phyloP scores from a whole-genome alignment of 1,140 invertebrate species.

The Drosophila sp. region DNA sequence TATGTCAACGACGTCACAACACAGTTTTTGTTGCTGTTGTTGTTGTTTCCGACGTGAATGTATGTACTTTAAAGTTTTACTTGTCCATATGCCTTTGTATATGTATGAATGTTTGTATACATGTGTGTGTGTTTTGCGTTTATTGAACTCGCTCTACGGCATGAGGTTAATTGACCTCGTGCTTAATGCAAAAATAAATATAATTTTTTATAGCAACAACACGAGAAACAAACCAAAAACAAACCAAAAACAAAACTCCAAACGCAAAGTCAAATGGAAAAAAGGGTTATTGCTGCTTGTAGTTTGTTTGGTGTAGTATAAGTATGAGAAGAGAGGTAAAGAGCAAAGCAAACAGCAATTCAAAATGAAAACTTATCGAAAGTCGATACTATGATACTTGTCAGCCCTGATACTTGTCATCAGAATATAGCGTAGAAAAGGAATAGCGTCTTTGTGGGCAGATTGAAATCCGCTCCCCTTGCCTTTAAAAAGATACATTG shows the following conservation, averaged over 20 bases:
- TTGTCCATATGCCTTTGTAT: slow-evolving; percentile 22
- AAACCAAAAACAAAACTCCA: slow-evolving; percentile 1
- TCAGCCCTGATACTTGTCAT: neutral
- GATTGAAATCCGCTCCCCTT: too few species aligned
- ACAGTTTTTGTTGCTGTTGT: slow-evolving; percentile 45
- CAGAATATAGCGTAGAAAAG: too few species aligned
- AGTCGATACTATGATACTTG: slow-evolving; percentile 43
- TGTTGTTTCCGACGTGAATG: slow-evolving; percentile 60
- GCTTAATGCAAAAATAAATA: slow-evolving; percentile 82
- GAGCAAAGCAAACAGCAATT: slow-evolving; percentile 71
- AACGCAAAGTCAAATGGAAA: slow-evolving; percentile 53
- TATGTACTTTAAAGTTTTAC: slow-evolving; percentile 64
- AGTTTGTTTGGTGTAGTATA: slow-evolving; percentile 55
- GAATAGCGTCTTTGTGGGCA: too few species aligned
- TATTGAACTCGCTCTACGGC: slow-evolving; percentile 77
- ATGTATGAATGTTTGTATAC: slow-evolving; percentile 14
- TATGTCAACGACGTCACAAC: slow-evolving; percentile 70
- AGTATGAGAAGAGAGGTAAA: slow-evolving; percentile 53
- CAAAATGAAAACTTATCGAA: slow-evolving; percentile 74
- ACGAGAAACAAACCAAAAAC: slow-evolving; percentile 29
- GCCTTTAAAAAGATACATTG: too few species aligned
- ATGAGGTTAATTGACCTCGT: slow-evolving; percentile 83
- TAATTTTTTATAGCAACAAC: slow-evolving; percentile 64
- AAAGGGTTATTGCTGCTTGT: slow-evolving; percentile 56
- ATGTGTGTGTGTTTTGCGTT: slow-evolving; percentile 67